Conservation (phyloP, 1,140 invertebrate species). For the Zaprionus nigranus region DNA sequence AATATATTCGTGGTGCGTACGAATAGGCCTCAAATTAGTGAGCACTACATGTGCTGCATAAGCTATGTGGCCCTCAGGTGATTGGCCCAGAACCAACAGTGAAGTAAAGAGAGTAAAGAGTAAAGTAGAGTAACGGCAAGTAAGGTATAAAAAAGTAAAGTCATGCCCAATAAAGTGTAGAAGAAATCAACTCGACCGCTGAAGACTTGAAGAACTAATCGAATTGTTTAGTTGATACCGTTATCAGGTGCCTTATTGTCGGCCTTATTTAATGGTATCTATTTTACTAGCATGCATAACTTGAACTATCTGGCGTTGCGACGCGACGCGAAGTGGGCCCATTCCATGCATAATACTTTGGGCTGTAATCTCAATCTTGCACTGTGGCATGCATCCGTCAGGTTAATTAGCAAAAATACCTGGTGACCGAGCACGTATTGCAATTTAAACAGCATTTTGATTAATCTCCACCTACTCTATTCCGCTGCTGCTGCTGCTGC, state of each 20-base stretch:
- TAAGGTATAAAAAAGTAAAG: no score
- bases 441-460: constrained; percentile 72
- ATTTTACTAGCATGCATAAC: constrained; percentile 15
- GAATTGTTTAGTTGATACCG: background rate
- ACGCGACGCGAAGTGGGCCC: constrained; percentile 5
- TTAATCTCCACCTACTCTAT: constrained; percentile 71
- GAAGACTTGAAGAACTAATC: constrained; percentile 1
- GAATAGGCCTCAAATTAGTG: constrained; percentile 39
- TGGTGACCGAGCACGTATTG: constrained; percentile 75
- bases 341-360: constrained; percentile 54
- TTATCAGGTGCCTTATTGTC: background rate
- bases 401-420: constrained; percentile 75
- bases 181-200: background rate
- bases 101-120: background rate
- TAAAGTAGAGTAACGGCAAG: no score
- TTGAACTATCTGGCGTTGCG: constrained; percentile 8
- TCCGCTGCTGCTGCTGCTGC: constrained; percentile 4
- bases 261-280: background rate
- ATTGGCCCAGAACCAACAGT: constrained; percentile 3
- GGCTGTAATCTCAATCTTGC: constrained; percentile 53
- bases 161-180: background rate
- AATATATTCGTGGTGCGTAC: constrained; percentile 28
- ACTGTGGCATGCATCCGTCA: constrained; percentile 62
- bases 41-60: constrained; percentile 12
- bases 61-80: background rate